Evolutionary conservation across 2,797 vertebrate species (phyloP), one percentile per base, ranked within the genome.

Genomic region (Amniataba percoides): DNA sequence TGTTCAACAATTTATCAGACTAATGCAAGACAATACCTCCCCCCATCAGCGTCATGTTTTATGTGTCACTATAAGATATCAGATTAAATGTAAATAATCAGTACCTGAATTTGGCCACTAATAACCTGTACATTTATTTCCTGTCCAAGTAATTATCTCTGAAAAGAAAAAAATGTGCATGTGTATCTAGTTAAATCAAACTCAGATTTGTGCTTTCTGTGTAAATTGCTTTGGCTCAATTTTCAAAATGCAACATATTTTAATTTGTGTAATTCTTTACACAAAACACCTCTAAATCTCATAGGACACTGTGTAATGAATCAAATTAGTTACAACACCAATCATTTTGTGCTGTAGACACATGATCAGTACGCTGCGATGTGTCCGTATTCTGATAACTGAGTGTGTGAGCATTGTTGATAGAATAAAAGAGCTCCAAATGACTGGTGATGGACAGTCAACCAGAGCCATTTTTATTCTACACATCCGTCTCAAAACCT

Each of bases 1-100:
- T 57, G 53, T 56, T 61, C 36, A 80, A 77, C 55, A 59, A 71
- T 79, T 42, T 75, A 73, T 75, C 49, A 65, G 52, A 12, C 34
- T 14, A 75, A 78, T 25, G 75, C 63, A 75, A 66, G 53, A 55
- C 55, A 78, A 45, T 36, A 70, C 21, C 42, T 71, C 48, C 52
- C 36, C 25, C 69, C 51, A 36, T 70, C 42, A 64, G 34, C 39
- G 3, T 31, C 27, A 31, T 31, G 27, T 31, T 40, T 16, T 16
- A n/a, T 55, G 12, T 36, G 34, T 19, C 21, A 39, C 39, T 19
- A 36, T 34, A 16, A 66, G 53, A 60, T n/a, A 42, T 62, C 5
- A n/a, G 46, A 51, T 71, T 13, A 21, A 53, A 66, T 61, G 34
- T 66, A 59, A 55, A 63, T 43, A 25, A 39, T 11, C 31, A 23